Base-by-base conservation (phyloP, 2,113 vertebrate species). In the Nothoprocta perdicaria region DNA sequence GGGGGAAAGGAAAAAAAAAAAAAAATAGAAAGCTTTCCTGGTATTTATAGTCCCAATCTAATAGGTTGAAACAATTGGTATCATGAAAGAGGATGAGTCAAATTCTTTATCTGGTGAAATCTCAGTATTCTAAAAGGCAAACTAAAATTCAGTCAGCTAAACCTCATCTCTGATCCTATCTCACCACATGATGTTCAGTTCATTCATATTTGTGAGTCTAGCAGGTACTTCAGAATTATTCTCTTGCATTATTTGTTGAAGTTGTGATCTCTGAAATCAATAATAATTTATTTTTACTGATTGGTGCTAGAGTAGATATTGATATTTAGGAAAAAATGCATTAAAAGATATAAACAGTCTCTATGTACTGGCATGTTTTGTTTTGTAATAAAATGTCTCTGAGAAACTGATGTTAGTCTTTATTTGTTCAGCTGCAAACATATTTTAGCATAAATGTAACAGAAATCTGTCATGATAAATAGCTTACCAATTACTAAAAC, bases 361-460 rank as follows among this genome's bases (percentile, higher is more conserved):
- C 0, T 1, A 11, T 60, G 12, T 35, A 60, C 33, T 18, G 3
- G 1, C 62, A 33, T 40, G 2, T 26, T 68, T 57, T 43, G 4
- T 24, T 84, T 86, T 40, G 27, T 21, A 72, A 4, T 1, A 77
- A 90, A 67, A 6, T 73, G 62, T 33, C 17, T 74, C 11, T 5
- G 57, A 38, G 11, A 27, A 61, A 27, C 2, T 66, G 0, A 21
- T 60, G 38, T 88, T 76, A 68, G 8, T 26, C 14, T 29, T 52
- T 2, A 46, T 24, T 57, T 79, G 4, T 9, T 55, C 10, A 79
- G 9, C 27, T 43, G 1, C 5, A 7, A 23, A 60, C 62, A 60
- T 11, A 6, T 29, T 52, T 21, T 55, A 61, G 4, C 6, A 23
- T 46, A 40, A 76, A 43, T 14, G 14, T 9, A 68, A 48, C 5